phyloP scores from a whole-genome alignment of 1,140 invertebrate genomes.

The Cephus cinctus region DNA sequence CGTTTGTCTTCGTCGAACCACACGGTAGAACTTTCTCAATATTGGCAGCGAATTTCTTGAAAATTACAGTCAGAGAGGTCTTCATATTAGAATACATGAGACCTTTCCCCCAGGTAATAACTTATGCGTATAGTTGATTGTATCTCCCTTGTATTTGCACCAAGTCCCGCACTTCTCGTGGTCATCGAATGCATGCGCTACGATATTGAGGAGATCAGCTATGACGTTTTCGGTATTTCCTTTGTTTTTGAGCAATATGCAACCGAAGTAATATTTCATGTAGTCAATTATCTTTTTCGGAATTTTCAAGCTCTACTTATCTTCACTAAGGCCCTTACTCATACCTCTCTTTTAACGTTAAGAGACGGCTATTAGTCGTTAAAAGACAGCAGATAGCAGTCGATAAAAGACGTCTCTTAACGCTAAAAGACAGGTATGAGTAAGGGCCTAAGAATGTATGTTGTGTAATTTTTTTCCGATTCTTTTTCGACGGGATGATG shows the following conservation, averaged over 20 bases:
- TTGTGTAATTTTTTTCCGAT: slow-evolving; percentile 7
- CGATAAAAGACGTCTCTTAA: too few relatives aligned
- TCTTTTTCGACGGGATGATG: slow-evolving; percentile 7
- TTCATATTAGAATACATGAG: not conserved
- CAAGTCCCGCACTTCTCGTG: slow-evolving; percentile 9
- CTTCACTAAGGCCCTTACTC: slow-evolving; percentile 7
- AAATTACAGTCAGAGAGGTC: slow-evolving; percentile 4
- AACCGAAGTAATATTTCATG: slow-evolving; percentile 6
- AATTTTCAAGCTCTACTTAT: slow-evolving; percentile 2
- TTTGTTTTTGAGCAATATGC: slow-evolving; percentile 5
- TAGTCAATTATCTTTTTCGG: slow-evolving; percentile 8
- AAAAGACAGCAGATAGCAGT: too few relatives aligned
- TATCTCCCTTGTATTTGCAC: slow-evolving; percentile 9
- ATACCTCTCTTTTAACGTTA: too few relatives aligned
- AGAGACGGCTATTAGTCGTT: too few relatives aligned
- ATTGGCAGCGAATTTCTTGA: slow-evolving; percentile 2
- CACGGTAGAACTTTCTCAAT: slow-evolving; percentile 9
- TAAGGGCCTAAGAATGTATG: too few relatives aligned
- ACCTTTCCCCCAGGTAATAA: slow-evolving; percentile 6
- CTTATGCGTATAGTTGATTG: slow-evolving; percentile 8
- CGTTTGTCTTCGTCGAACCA: slow-evolving; percentile 6
- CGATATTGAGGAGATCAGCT: slow-evolving; percentile 3
- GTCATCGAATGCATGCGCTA: slow-evolving; percentile 10
- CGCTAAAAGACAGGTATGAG: too few relatives aligned
- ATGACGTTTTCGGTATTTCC: slow-evolving; percentile 5